phyloP scores from a whole-genome alignment of 2,888 invertebrate genomes.

The Candidula unifasciata region DNA sequence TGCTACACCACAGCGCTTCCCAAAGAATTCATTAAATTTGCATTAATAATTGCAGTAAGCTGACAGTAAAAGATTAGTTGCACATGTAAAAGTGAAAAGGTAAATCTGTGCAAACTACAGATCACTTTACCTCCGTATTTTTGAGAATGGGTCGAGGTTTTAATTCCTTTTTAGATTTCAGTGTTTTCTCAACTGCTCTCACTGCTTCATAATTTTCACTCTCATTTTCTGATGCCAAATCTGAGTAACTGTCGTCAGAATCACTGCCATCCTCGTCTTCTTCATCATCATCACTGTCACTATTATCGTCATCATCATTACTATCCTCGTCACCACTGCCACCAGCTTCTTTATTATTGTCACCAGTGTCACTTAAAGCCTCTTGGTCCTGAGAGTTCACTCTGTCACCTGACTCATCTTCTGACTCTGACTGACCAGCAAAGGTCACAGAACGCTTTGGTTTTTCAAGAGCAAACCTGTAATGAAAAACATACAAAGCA shows the following conservation, averaged over 20 bases:
- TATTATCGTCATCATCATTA: slow-evolving; percentile 37
- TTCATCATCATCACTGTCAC: slow-evolving; percentile 43
- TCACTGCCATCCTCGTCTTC: slow-evolving; percentile 55
- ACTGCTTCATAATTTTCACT: slow-evolving; percentile 56
- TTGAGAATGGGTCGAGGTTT: slow-evolving; percentile 53
- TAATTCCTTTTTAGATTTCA: slow-evolving; percentile 65
- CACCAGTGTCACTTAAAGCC: neutral
- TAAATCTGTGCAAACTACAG: slow-evolving; percentile 41
- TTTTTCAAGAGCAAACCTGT: slow-evolving; percentile 43
- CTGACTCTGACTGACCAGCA: neutral
- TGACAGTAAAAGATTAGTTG: too few species aligned
- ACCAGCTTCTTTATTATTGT: slow-evolving; percentile 9
- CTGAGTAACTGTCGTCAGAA: slow-evolving; percentile 55
- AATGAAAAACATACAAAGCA: neutral
- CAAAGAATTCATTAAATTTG: too few species aligned
- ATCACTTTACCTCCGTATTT: slow-evolving; percentile 46
- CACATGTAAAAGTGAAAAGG: too few species aligned
- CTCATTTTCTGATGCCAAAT: slow-evolving; percentile 59
- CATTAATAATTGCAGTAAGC: too few species aligned
- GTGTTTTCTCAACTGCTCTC: slow-evolving; percentile 42
- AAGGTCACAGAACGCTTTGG: slow-evolving; percentile 24
- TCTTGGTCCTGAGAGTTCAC: neutral
- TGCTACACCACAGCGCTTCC: too few species aligned
- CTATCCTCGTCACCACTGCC: slow-evolving; percentile 46
- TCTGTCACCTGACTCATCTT: slow-evolving; percentile 22